Evolutionary conservation across 2,797 vertebrate species (phyloP).

Genomic region (Siniperca undulata): DNA sequence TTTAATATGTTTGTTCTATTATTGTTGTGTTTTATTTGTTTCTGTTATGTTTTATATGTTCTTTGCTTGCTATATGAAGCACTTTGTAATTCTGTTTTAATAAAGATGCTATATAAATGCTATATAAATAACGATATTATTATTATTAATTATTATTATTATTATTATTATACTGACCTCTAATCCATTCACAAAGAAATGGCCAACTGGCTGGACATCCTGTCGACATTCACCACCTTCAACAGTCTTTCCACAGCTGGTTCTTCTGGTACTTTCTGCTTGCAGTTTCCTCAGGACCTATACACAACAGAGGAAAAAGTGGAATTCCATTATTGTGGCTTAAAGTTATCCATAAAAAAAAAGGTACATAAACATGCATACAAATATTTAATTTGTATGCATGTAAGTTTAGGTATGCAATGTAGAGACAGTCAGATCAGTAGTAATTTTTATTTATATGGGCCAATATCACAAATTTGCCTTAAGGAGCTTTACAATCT

Average conservation of each 20-base stretch:
- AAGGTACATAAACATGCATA: background rate
- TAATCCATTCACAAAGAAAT: constrained; percentile 81
- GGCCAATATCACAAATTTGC: background rate
- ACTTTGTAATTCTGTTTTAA: too few relatives aligned
- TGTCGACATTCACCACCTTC: constrained; percentile 45
- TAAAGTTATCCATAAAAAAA: background rate
- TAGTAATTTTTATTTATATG: background rate
- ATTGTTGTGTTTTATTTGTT: too few relatives aligned
- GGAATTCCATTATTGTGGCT: background rate
- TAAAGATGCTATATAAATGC: too few relatives aligned
- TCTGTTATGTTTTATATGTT: too few relatives aligned
- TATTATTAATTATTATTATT: too few relatives aligned
- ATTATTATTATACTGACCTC: constrained; percentile 74
- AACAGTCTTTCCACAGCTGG: constrained; percentile 9
- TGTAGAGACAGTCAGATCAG: background rate
- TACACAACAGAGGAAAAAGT: constrained; percentile 35
- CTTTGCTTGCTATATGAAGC: too few relatives aligned
- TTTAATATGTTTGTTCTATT: too few relatives aligned
- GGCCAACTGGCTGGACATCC: constrained; percentile 69
- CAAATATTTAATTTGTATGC: background rate
- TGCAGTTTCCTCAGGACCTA: constrained; percentile 58
- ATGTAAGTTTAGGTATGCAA: background rate
- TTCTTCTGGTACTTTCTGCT: constrained; percentile 36
- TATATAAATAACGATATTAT: too few relatives aligned
- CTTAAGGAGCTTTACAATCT: too few relatives aligned